Conservation (phyloP, 2,113 vertebrate species). For the Crotalus horridus region DNA sequence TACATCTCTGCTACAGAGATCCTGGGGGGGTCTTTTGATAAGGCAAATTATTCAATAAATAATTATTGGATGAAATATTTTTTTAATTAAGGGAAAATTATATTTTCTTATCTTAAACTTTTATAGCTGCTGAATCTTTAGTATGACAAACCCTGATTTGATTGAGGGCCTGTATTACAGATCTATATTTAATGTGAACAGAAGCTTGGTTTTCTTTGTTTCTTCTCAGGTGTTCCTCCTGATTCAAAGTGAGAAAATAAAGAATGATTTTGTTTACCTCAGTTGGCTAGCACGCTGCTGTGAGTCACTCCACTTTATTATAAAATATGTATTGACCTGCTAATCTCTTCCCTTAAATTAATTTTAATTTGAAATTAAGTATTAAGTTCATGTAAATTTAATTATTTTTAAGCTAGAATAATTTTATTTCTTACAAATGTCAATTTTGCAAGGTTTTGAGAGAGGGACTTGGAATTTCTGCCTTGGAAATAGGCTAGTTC, state of each 20-base stretch:
- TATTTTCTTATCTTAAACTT: neutral
- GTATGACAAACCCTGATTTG: slow-evolving; percentile 2
- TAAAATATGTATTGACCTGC: slow-evolving; percentile 42
- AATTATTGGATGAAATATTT: neutral
- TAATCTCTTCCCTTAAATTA: slow-evolving; percentile 40
- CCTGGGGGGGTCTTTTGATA: neutral
- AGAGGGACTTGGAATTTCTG: neutral
- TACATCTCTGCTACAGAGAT: slow-evolving; percentile 3
- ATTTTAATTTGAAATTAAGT: slow-evolving; percentile 33
- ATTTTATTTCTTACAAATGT: slow-evolving; percentile 30
- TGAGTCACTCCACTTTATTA: slow-evolving; percentile 71
- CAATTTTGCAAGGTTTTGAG: neutral
- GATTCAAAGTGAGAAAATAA: slow-evolving; percentile 96
- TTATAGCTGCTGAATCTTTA: slow-evolving; percentile 17
- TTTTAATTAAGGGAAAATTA: neutral
- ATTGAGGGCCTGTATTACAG: slow-evolving; percentile 32
- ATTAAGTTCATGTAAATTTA: slow-evolving; percentile 38
- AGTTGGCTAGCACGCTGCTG: slow-evolving; percentile 97
- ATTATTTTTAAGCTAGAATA: slow-evolving; percentile 38
- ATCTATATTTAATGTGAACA: slow-evolving; percentile 5
- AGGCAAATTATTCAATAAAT: slow-evolving; percentile 4
- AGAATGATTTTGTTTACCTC: slow-evolving; percentile 92
- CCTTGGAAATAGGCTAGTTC: neutral
- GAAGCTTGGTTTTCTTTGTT: slow-evolving; percentile 29
- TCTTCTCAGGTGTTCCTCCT: slow-evolving; percentile 86